Base-by-base conservation (phyloP, 2,888 invertebrate genomes). In the Thumatha senex region DNA sequence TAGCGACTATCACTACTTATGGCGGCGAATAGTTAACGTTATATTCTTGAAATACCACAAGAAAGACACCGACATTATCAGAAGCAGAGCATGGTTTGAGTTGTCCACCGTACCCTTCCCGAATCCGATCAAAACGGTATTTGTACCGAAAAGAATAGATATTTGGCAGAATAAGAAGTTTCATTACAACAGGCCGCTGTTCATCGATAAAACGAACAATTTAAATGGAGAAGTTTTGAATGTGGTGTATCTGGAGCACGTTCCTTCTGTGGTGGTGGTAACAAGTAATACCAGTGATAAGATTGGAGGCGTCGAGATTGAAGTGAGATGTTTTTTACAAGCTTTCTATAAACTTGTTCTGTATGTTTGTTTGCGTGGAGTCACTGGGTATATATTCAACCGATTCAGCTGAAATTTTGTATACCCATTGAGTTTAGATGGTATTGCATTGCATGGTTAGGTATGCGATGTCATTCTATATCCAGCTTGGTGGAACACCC, bases 21-120 rank as follows among this genome's bases (percentile, higher is more conserved):
- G 97, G 97, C 95, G 94, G 56, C 92, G 95, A 56, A 94, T 96
- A 42, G 93, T 96, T 13, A 95, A 95, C 65, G 94, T 95, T 0
- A 80, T 96, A 7, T 97, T 97, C 61, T 84, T 97, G 11, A 92
- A 93, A 42, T 92, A 92, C 63, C 94, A 93, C 67, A 82, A 67
- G 43, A 81, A 83, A 62, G 59, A 78, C 44, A 56, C 41, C 54
- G 80, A 77, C 0, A 42, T 61, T 0, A 33, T 63, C 2, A 84
- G 78, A 53, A 81, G 78, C 58, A 86, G 84, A 24, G 87, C 93
- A 13, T 95, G 95, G 92, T 96, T 94, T 58, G 95, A 95, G 68
- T 79, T 97, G 0, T 93, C 93, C 1, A 96, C 96, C 0, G 94
- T 96, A 1, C 94, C 95, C 0, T 97, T 95, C 80, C 96, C 97